Percentiles rank a stretch among this genome's conserved stretches.
These are phyloP conservation scores for Okamejei kenojei DNA, from an alignment of 2,797 vertebrate genomes.

Conservation along the genomic window DNA sequence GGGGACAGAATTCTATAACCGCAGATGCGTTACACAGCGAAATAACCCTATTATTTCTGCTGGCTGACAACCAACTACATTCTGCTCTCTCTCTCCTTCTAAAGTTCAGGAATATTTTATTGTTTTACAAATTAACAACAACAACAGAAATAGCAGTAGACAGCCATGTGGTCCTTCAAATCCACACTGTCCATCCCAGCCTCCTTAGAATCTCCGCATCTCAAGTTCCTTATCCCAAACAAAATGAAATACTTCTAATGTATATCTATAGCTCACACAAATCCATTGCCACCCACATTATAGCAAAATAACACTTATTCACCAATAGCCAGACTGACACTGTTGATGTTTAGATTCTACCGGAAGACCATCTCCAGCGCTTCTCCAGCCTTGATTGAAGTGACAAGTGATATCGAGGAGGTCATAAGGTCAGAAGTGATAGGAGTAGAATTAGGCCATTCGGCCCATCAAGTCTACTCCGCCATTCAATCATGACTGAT, in stretches of 20 bases:
- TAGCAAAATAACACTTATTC: background rate
- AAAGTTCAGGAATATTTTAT: background rate
- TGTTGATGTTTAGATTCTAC: background rate
- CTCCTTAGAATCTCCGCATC: background rate
- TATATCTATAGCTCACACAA: background rate
- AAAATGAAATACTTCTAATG: background rate
- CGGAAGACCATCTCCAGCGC: background rate
- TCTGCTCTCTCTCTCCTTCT: background rate
- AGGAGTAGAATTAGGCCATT: too few relatives aligned
- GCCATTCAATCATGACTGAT: too few relatives aligned
- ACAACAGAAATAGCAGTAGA: background rate
- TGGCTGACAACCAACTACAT: background rate
- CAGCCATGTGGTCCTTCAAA: background rate
- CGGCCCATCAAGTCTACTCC: too few relatives aligned
- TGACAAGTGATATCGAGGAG: too few relatives aligned
- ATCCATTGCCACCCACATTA: background rate
- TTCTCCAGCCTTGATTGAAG: background rate
- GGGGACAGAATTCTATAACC: background rate
- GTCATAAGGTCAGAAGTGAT: too few relatives aligned
- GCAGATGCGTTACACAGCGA: background rate
- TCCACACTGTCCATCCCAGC: background rate
- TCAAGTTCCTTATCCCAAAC: background rate
- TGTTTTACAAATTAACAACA: background rate
- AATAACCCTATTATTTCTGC: background rate
- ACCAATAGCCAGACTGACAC: background rate